Evolutionary conservation across 2,113 vertebrate species (phyloP), one percentile per base, ranked within the genome.

Genomic region (Tragelaphus strepsiceros): DNA sequence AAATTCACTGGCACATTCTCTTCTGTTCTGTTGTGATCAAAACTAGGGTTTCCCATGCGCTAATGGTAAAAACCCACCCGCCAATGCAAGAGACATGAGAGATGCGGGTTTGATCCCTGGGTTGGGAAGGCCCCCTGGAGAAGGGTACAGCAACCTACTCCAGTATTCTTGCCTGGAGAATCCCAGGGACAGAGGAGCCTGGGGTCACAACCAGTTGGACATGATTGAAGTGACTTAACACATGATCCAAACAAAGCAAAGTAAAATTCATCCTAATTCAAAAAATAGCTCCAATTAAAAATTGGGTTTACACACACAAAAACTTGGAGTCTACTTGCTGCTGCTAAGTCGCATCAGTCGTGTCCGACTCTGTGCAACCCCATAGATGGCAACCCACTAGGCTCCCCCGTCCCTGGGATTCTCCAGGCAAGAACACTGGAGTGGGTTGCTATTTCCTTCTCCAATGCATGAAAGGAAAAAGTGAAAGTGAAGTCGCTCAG

Each of bases 81-180:
- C 71, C 71, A 77, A 7, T 7, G 71, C 22, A 15, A 39, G 22
- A 43, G 39, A 43, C 71, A 7, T 0, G 22, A 77, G 39, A 77
- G 71, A 77, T 43, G 12, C 0, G 0, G 39, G 6, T 77, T 26
- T 14, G 22, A 26, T 26, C 39, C 12, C 71, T 26, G 71, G 39
- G 22, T 77, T 43, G 39, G 39, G 22, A 77, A 43, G 39, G 12
- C 3, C 39, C 35, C 24, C 24, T 77, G 21, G 39, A 43, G 71
- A 13, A 77, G 39, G 71, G 3, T 14, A 26, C 12, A 43, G 22
- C 35, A 77, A 77, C 6, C 39, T 39, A 26, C 71, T 43, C 71
- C 39, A 77, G 22, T 43, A 26, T 43, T 77, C 71, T 43, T 43
- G 22, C 71, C 35, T 43, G 71, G 12, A 77, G 39, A 77, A 77